Evolutionary conservation across 2,888 invertebrate species (phyloP).

Genomic region (Heliconius hortense): DNA sequence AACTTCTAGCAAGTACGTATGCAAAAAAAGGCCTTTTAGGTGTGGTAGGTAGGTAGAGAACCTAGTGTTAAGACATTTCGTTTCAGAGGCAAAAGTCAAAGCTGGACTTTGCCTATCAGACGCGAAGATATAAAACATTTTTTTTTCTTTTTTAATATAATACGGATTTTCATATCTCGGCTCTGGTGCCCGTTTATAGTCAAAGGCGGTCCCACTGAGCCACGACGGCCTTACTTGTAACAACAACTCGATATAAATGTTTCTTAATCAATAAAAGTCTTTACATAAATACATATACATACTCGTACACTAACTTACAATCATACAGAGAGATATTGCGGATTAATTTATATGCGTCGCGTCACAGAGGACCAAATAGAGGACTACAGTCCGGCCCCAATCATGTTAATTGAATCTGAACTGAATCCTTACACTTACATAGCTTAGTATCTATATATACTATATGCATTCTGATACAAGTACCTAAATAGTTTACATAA

Average conservation of each 20-base stretch:
- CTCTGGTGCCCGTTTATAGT: too few species aligned
- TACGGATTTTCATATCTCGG: too few species aligned
- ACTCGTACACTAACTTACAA: not conserved
- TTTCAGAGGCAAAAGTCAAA: too few species aligned
- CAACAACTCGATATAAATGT: not conserved
- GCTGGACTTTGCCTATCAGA: too few species aligned
- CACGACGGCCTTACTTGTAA: too few species aligned
- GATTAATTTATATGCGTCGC: conserved; percentile 19
- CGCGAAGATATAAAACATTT: too few species aligned
- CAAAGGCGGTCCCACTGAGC: too few species aligned
- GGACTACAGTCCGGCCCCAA: conserved; percentile 9
- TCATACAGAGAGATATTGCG: not conserved
- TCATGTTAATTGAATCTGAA: conserved; percentile 26
- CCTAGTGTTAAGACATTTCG: too few species aligned
- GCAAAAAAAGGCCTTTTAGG: too few species aligned
- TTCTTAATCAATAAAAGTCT: not conserved
- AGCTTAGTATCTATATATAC: not conserved
- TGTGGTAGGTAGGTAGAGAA: too few species aligned
- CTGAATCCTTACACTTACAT: not conserved
- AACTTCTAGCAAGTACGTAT: too few species aligned
- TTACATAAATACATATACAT: not conserved
- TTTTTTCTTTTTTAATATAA: too few species aligned
- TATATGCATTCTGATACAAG: not conserved
- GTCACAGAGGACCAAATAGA: conserved; percentile 26
- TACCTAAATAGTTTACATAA: not conserved